phyloP scores from a whole-genome alignment of 1,140 invertebrate genomes.

The Phenacoccus solenopsis region DNA sequence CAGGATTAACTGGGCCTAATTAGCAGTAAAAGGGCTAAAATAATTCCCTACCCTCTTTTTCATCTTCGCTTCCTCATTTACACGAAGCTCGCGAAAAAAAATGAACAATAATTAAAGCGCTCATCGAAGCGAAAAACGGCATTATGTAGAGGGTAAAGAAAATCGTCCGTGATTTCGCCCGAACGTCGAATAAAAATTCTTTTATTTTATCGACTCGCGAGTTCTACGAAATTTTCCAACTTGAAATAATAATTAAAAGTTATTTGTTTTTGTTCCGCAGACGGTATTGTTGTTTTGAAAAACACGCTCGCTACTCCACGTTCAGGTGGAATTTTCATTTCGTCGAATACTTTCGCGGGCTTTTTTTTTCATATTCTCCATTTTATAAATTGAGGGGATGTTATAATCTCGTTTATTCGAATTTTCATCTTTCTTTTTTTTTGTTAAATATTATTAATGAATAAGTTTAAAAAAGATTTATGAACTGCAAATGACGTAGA shows the following conservation, averaged over 20 bases:
- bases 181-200: neutral
- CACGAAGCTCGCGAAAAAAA: neutral
- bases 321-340: neutral
- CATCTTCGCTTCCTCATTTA: neutral
- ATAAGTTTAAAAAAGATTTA: too few species aligned
- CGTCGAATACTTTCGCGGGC: too few species aligned
- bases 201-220: too few species aligned
- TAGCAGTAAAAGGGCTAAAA: slow-evolving; percentile 13
- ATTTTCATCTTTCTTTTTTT: too few species aligned
- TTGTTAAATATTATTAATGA: too few species aligned
- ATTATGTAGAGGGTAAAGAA: neutral
- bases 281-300: neutral
- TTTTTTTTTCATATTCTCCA: too few species aligned
- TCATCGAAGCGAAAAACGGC: neutral
- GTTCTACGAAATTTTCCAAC: neutral
- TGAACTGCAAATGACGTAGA: too few species aligned
- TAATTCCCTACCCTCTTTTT: neutral
- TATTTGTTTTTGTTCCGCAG: neutral
- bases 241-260: neutral
- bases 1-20: slow-evolving; percentile 12
- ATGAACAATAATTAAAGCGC: slow-evolving; percentile 10
- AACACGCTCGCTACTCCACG: neutral
- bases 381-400: too few species aligned
- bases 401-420: too few species aligned
- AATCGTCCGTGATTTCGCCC: slow-evolving; percentile 4